Conservation (phyloP, 2,113 vertebrate genomes). For the Oriolus oriolus region DNA sequence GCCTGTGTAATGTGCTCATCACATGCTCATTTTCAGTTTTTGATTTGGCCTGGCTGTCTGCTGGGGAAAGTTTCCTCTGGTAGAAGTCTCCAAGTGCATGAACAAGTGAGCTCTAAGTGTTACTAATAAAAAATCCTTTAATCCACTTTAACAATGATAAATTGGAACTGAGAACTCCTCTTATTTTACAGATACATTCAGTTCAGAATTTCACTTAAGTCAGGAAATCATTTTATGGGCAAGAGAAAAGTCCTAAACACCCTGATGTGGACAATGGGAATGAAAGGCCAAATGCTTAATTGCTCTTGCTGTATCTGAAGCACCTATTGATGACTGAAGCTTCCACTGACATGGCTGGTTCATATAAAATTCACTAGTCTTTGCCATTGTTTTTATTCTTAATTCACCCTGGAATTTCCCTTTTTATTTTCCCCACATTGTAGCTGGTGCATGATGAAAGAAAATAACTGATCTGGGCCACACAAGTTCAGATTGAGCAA, state of each 20-base stretch:
- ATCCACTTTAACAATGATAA: constrained; percentile 61
- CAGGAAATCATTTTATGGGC: neutral
- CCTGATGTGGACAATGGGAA: neutral
- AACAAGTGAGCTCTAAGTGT: constrained; percentile 56
- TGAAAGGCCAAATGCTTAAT: neutral
- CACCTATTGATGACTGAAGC: neutral
- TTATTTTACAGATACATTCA: constrained; percentile 16
- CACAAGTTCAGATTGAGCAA: neutral
- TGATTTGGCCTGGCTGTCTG: constrained; percentile 43
- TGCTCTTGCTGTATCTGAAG: neutral
- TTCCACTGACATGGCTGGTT: neutral
- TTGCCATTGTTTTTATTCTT: neutral
- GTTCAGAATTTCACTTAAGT: constrained; percentile 40
- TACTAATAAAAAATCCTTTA: constrained; percentile 66
- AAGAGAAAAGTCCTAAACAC: neutral
- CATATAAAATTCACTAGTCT: neutral
- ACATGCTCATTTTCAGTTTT: constrained; percentile 40
- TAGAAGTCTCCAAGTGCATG: constrained; percentile 52
- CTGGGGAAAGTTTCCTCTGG: constrained; percentile 24
- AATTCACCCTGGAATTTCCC: neutral
- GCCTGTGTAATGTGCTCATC: constrained; percentile 41
- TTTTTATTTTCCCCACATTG: neutral
- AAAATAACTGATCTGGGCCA: neutral
- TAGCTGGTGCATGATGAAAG: neutral
- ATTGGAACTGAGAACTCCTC: constrained; percentile 37